Conservation (phyloP, 2,888 invertebrate genomes). For the Nycteola revayana region DNA sequence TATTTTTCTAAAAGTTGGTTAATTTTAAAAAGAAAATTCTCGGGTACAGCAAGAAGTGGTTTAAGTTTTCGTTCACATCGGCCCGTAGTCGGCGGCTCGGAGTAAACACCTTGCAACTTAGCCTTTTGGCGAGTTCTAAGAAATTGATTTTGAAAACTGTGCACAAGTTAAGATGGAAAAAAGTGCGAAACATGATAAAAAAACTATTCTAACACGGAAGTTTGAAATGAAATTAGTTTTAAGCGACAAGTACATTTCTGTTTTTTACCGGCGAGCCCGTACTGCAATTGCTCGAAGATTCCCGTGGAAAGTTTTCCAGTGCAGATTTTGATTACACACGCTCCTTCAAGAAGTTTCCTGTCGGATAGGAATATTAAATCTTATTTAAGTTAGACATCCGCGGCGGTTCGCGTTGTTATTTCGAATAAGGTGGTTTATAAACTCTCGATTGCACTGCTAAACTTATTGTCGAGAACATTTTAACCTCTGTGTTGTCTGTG, state of each 20-base stretch:
- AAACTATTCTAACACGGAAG: conserved; percentile 74
- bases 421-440: conserved; percentile 77
- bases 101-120: conserved; percentile 71
- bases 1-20: conserved; percentile 61
- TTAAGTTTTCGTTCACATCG: conserved; percentile 60
- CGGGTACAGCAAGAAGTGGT: conserved; percentile 39
- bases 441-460: conserved; percentile 51
- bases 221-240: conserved; percentile 79
- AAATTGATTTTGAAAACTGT: conserved; percentile 79
- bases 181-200: conserved; percentile 59
- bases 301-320: conserved; percentile 68
- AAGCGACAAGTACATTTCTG: conserved; percentile 79
- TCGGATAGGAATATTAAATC: conserved; percentile 81
- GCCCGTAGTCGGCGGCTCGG: conserved; percentile 41
- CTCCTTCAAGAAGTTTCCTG: conserved; percentile 75
- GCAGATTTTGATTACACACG: conserved; percentile 82
- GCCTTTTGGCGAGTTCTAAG: conserved; percentile 59
- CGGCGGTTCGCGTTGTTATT: conserved; percentile 75
- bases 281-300: conserved; percentile 73
- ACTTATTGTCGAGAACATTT: conserved; percentile 55
- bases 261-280: conserved; percentile 69
- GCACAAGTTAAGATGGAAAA: conserved; percentile 63
- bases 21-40: conserved; percentile 61
- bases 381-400: conserved; percentile 80
- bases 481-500: conserved; percentile 55